A percentile compares a stretch with the other conserved stretches of the same genome.
Evolutionary conservation across 1,140 invertebrate genomes (phyloP).

Genomic region (Ganaspis sp.): DNA sequence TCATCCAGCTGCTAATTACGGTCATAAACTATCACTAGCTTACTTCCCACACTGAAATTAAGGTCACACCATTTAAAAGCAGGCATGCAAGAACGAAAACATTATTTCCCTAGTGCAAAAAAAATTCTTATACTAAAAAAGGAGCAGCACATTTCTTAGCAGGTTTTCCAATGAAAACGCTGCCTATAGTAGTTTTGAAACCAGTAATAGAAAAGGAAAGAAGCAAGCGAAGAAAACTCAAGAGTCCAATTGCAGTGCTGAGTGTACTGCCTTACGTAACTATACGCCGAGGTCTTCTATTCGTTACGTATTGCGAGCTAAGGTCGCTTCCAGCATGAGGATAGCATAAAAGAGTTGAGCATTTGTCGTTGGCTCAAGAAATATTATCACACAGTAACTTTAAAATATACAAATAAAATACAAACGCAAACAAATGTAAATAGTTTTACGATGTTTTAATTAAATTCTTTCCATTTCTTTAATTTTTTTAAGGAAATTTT

Average conservation of each 20-base stretch:
- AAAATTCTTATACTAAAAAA: neutral
- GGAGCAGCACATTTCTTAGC: neutral
- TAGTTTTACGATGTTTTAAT: no score
- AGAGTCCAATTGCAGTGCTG: constrained; percentile 27
- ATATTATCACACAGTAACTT: neutral
- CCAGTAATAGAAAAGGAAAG: constrained; percentile 17
- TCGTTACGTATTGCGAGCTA: constrained; percentile 39
- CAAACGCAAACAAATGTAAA: no score
- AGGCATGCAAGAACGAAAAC: neutral
- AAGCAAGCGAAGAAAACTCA: constrained; percentile 3
- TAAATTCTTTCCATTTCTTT: no score
- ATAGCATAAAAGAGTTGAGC: constrained; percentile 19
- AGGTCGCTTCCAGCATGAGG: constrained; percentile 33
- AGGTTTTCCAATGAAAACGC: neutral
- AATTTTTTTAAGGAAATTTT: no score
- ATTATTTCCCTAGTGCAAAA: neutral
- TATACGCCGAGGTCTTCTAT: constrained; percentile 36
- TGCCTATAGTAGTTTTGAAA: constrained; percentile 1
- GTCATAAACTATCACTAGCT: constrained; percentile 1
- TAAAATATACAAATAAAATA: no score
- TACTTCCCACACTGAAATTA: constrained; percentile 16
- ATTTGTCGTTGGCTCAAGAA: neutral
- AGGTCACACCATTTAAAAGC: constrained; percentile 1
- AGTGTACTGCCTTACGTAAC: constrained; percentile 43
- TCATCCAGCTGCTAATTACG: constrained; percentile 4